A percentile compares a stretch with the other conserved stretches of the same genome.
phyloP scores from a whole-genome alignment of 2,113 vertebrate genomes.

The Peromyscus maniculatus region DNA sequence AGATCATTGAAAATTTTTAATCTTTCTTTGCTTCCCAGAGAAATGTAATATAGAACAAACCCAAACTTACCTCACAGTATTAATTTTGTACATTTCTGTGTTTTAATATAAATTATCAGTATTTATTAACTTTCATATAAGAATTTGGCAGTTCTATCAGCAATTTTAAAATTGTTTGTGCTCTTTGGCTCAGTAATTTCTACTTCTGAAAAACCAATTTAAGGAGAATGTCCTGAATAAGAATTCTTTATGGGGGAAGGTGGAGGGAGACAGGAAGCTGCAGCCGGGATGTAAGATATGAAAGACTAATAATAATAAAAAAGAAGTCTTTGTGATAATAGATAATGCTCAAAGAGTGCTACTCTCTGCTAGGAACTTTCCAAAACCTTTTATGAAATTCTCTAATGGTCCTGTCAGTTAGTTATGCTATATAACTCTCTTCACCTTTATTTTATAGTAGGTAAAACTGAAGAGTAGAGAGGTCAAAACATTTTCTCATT shows the following conservation, averaged over 20 bases:
- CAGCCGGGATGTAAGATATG: neutral
- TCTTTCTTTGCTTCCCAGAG: neutral
- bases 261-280: neutral
- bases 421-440: neutral
- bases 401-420: neutral
- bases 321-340: neutral
- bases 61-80: neutral
- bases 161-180: neutral
- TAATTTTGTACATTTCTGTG: neutral
- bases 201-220: neutral
- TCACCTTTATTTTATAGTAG: neutral
- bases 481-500: neutral
- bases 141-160: slow-evolving; percentile 32
- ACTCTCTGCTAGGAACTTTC: neutral
- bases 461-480: neutral
- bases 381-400: neutral
- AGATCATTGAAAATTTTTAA: neutral
- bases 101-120: neutral
- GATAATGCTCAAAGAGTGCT: neutral
- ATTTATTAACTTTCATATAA: neutral
- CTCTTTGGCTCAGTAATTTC: neutral
- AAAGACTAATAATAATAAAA: neutral
- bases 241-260: neutral
- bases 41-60: slow-evolving; percentile 44
- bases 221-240: neutral